phyloP scores from a whole-genome alignment of 1,140 invertebrate species.

The Achroia grisella region DNA sequence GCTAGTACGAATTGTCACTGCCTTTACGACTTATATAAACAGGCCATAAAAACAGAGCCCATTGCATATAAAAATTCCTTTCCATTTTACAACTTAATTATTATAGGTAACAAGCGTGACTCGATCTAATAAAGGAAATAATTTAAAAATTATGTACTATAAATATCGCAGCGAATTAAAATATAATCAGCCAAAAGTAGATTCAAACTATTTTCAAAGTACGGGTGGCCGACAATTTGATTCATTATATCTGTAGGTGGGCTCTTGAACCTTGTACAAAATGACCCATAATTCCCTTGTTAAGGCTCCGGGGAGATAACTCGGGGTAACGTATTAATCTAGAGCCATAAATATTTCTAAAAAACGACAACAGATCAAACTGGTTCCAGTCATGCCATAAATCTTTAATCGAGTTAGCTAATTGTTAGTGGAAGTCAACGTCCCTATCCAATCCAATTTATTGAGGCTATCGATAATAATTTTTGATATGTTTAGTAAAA shows the following conservation, averaged over 20 bases:
- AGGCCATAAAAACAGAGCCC: too few relatives aligned
- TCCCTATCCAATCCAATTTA: too few relatives aligned
- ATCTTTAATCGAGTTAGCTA: constrained; percentile 22
- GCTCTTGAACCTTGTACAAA: constrained; percentile 44
- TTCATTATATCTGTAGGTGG: constrained; percentile 57
- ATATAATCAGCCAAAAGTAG: constrained; percentile 5
- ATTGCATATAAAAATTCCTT: too few relatives aligned
- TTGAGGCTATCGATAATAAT: too few relatives aligned
- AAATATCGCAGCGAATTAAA: background rate
- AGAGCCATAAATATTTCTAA: constrained; percentile 39
- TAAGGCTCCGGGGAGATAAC: constrained; percentile 42
- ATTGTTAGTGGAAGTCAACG: constrained; percentile 3
- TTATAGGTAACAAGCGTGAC: too few relatives aligned
- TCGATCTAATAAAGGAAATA: too few relatives aligned
- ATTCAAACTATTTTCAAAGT: constrained; percentile 22
- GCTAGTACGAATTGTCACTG: too few relatives aligned
- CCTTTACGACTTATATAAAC: too few relatives aligned
- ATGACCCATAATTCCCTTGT: constrained; percentile 65
- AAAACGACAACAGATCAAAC: constrained; percentile 18
- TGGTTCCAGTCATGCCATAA: constrained; percentile 18
- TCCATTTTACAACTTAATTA: too few relatives aligned
- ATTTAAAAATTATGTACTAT: too few relatives aligned
- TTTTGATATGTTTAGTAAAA: too few relatives aligned
- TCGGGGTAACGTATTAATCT: constrained; percentile 51
- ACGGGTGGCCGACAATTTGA: constrained; percentile 54